These are phyloP conservation scores for Patagioenas fasciata DNA, from an alignment of 2,113 vertebrate species.

Conservation along the genomic window DNA sequence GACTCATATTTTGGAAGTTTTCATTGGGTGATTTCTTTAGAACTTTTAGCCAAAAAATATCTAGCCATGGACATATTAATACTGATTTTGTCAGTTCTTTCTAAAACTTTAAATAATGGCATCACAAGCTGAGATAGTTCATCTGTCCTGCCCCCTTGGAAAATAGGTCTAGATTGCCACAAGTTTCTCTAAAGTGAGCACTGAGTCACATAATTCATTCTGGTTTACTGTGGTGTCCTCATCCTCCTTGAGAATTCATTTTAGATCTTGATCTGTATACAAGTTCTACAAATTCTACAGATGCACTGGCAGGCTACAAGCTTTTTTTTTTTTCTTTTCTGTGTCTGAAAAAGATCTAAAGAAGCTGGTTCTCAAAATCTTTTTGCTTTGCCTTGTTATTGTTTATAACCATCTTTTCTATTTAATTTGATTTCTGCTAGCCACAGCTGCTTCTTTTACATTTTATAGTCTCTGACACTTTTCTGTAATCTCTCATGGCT, in stretches of 20 bases:
- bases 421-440: neutral
- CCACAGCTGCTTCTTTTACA: neutral
- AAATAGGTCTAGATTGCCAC: neutral
- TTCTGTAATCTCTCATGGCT: neutral
- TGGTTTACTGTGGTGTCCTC: neutral
- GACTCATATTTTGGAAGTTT: neutral
- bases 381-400: neutral
- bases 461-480: neutral
- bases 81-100: neutral
- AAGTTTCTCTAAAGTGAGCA: neutral
- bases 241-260: conserved; percentile 12
- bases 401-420: neutral
- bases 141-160: neutral
- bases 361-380: neutral
- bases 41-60: neutral
- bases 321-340: neutral
- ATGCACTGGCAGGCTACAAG: neutral
- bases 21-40: neutral
- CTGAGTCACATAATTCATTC: neutral
- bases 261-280: neutral
- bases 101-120: neutral
- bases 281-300: neutral
- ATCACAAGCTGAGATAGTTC: neutral
- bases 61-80: neutral
- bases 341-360: neutral